Evolutionary conservation across 2,888 invertebrate genomes (phyloP).

Genomic region (Agrotis segetum): DNA sequence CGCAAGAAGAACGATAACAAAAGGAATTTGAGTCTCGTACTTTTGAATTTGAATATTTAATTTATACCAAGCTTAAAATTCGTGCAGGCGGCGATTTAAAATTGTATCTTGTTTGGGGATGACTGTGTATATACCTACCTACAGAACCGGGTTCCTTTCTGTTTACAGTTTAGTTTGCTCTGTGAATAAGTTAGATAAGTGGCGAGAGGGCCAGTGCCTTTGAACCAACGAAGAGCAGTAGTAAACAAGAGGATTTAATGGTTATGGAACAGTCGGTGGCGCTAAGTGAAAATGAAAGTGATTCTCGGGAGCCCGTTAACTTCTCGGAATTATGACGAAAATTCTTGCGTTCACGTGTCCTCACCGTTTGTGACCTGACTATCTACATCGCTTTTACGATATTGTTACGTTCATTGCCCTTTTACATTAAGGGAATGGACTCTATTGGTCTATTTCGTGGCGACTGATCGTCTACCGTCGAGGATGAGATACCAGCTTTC

Average conservation of each 20-base stretch:
- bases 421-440: conserved; percentile 70
- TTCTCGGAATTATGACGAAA: conserved; percentile 79
- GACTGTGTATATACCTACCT: conserved; percentile 60
- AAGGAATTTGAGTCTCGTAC: conserved; percentile 69
- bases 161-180: conserved; percentile 80
- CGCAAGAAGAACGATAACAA: conserved; percentile 65
- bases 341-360: conserved; percentile 75
- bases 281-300: conserved; percentile 88
- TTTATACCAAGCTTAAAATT: conserved; percentile 69
- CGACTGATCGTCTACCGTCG: conserved; percentile 49
- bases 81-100: conserved; percentile 71
- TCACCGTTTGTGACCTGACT: conserved; percentile 69
- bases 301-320: conserved; percentile 81
- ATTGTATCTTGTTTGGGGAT: conserved; percentile 71
- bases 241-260: conserved; percentile 86
- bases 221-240: conserved; percentile 72
- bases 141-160: conserved; percentile 70
- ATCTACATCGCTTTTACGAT: conserved; percentile 72
- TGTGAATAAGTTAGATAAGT: conserved; percentile 82
- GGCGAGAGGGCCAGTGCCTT: conserved; percentile 69
- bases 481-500: conserved; percentile 55
- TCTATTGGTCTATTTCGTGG: conserved; percentile 65
- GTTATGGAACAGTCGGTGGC: conserved; percentile 83
- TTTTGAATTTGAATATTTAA: conserved; percentile 77
- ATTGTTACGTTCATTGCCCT: conserved; percentile 75